Base-by-base conservation (phyloP, 1,140 invertebrate species). In the Chymomyza costata region DNA sequence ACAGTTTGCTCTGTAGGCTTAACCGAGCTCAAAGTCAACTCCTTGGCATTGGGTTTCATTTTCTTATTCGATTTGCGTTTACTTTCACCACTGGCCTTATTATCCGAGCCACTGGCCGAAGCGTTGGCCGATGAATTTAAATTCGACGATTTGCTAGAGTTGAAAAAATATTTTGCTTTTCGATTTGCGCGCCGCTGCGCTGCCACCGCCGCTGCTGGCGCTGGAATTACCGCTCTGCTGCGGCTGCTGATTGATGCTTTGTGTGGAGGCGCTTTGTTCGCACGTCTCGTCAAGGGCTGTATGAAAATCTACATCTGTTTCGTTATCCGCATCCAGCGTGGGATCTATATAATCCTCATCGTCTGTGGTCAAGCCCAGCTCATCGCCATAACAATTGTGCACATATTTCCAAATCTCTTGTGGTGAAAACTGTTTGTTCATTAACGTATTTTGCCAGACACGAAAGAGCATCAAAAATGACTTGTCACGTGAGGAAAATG, bases 381-480 rank as follows among this genome's bases (percentile, higher is more conserved):
- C 95, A 69, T 95, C 94, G 34, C 96, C 96, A 87, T 98, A 98
- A 74, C 92, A 93, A 63, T 91, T 91, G 86, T 97, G 95, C 32
- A 76, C 90, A 90, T 92, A 93, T 84, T 94, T 91, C 95, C 95
- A 97, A 86, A 97, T 91, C 87, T 97, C 94, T 81, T 93, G 91
- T 43, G 91, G 91, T 61, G 90, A 89, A 90, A 97, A 93, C 53
- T 91, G 93, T 89, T 96, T 91, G 73, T 95, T 94, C 88, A 97
- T 91, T 30, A 98, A 89, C 57, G 94, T 94, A 89, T 96, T 97
- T 87, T 98, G 96, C 96, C 96, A 98, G 62, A 97, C 90, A 65
- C 95, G 89, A 88, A 97, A 97, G 69, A 98, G 89, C 93, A 97
- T 97, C 65, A 97, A 89, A 89, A 95, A 97, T 1, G 95, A 92